Conservation (phyloP, 2,888 invertebrate species). For the Metopia argyrocephala region DNA sequence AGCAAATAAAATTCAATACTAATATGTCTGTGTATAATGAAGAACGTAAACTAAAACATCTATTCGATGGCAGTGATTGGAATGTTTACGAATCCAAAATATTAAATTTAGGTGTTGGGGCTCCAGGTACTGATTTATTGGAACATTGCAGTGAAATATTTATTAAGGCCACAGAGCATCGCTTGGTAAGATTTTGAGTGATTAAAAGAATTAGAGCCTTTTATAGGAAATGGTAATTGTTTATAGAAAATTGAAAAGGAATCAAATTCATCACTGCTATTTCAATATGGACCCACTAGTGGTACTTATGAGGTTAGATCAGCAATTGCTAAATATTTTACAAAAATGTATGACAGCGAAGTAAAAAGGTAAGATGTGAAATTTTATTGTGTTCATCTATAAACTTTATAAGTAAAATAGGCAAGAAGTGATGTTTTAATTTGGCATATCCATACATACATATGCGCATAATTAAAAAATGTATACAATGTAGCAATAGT, state of each 20-base stretch:
- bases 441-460: too few relatives aligned
- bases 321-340: constrained; percentile 79
- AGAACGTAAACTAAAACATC: constrained; percentile 75
- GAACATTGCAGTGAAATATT: constrained; percentile 78
- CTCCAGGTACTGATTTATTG: constrained; percentile 80
- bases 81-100: constrained; percentile 79
- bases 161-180: constrained; percentile 78
- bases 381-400: too few relatives aligned
- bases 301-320: constrained; percentile 79
- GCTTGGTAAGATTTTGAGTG: constrained; percentile 75
- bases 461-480: too few relatives aligned
- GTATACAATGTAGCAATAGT: too few relatives aligned
- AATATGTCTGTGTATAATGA: constrained; percentile 62
- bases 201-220: neutral
- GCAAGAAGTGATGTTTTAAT: too few relatives aligned
- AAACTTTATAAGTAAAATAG: too few relatives aligned
- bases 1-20: neutral
- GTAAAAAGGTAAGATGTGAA: constrained; percentile 75
- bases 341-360: constrained; percentile 77
- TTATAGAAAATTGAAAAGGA: constrained; percentile 70
- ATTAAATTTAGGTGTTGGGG: constrained; percentile 80
- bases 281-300: constrained; percentile 80
- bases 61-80: constrained; percentile 78
- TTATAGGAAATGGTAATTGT: neutral
- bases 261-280: constrained; percentile 75